phyloP scores from a whole-genome alignment of 2,888 invertebrate species.

The Cyrtodaria siliqua region DNA sequence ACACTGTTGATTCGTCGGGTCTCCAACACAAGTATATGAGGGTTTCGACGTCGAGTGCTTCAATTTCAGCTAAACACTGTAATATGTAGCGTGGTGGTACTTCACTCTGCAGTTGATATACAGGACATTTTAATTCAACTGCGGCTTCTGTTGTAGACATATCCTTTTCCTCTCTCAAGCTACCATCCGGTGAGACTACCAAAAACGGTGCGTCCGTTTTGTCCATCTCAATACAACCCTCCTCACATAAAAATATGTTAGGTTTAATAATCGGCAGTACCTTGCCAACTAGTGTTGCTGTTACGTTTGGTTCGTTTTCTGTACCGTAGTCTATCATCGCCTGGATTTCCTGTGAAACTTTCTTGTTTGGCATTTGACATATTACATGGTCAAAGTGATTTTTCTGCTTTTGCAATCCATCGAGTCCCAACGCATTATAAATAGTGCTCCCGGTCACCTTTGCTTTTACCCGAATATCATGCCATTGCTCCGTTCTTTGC shows the following conservation, averaged over 20 bases:
- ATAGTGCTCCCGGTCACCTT: constrained; percentile 24
- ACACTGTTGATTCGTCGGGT: no score
- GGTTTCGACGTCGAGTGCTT: constrained; percentile 10
- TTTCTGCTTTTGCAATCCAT: constrained; percentile 16
- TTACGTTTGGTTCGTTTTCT: constrained; percentile 10
- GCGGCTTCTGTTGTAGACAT: not conserved
- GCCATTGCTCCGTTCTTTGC: constrained; percentile 18
- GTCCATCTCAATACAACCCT: constrained; percentile 13
- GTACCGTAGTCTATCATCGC: constrained; percentile 4
- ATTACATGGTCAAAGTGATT: constrained; percentile 15
- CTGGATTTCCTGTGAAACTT: no score
- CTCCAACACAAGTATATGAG: no score
- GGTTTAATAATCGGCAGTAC: not conserved
- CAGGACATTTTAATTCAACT: constrained; percentile 38
- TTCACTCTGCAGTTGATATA: constrained; percentile 7
- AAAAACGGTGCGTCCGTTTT: constrained; percentile 16
- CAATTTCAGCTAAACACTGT: constrained; percentile 24
- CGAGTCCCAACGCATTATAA: constrained; percentile 6
- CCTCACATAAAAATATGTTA: not conserved
- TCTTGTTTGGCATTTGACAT: not conserved
- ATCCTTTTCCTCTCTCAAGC: not conserved
- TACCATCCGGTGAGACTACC: constrained; percentile 28
- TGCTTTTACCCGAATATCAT: not conserved
- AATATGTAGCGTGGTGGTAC: constrained; percentile 17
- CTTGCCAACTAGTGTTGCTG: constrained; percentile 4